Percentiles rank a stretch among this genome's conserved stretches.
These are phyloP conservation scores for Eidolon dupreanum DNA, from an alignment of 2,797 vertebrate species.

Conservation along the genomic window DNA sequence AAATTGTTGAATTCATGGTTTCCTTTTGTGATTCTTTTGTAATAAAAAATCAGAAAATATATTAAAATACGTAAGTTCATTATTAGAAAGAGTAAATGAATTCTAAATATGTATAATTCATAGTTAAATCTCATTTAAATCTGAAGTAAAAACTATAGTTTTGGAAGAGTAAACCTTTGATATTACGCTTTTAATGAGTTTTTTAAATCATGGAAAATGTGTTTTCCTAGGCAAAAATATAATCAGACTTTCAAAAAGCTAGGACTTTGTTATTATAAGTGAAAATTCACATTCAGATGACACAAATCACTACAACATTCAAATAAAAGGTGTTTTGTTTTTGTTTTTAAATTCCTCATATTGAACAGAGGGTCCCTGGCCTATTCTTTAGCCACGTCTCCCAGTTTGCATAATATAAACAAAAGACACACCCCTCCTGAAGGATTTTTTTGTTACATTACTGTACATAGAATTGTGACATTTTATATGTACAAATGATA, in stretches of 20 bases:
- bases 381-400: background rate
- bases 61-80: background rate
- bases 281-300: conserved; percentile 23
- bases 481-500: background rate
- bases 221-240: background rate
- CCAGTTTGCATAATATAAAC: background rate
- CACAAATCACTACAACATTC: background rate
- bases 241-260: background rate
- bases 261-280: background rate
- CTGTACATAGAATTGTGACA: background rate
- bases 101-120: conserved; percentile 25
- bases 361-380: background rate
- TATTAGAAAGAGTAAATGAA: background rate
- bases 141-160: background rate
- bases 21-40: background rate
- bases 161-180: conserved; percentile 9
- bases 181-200: background rate
- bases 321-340: background rate
- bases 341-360: background rate
- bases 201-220: background rate
- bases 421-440: background rate
- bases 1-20: background rate
- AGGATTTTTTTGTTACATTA: background rate
- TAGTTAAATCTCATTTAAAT: background rate
- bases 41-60: background rate